phyloP scores from a whole-genome alignment of 2,797 vertebrate species.

The Spheniscus humboldti region DNA sequence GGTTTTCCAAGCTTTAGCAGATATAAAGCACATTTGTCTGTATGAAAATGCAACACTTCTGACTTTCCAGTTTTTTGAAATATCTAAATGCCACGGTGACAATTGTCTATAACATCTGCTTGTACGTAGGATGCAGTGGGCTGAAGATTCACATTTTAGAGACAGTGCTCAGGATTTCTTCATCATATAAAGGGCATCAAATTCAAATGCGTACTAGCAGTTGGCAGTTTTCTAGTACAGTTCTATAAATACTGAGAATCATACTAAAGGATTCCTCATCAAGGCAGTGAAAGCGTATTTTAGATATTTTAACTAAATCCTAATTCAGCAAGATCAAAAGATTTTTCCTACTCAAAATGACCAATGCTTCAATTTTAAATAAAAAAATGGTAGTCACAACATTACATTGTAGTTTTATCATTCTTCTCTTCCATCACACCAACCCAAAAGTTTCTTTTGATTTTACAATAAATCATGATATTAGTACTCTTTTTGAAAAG shows the following conservation, averaged over 20 bases:
- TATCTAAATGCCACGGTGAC: neutral
- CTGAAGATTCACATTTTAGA: neutral
- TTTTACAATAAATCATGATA: neutral
- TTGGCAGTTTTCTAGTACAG: slow-evolving; percentile 21
- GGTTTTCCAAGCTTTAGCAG: neutral
- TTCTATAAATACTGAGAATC: slow-evolving; percentile 43
- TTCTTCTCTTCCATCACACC: neutral
- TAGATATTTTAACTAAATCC: neutral
- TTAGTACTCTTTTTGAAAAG: neutral
- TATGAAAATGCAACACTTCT: neutral
- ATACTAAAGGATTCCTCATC: slow-evolving; percentile 1
- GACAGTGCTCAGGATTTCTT: neutral
- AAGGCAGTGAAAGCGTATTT: neutral
- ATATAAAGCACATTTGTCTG: neutral
- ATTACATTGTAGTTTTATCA: neutral
- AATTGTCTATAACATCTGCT: slow-evolving; percentile 34
- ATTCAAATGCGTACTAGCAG: neutral
- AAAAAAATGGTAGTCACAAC: neutral
- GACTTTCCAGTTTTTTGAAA: neutral
- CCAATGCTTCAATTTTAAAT: neutral
- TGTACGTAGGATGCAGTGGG: slow-evolving; percentile 19
- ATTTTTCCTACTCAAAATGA: neutral
- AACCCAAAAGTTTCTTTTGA: neutral
- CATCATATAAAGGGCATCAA: slow-evolving; percentile 36
- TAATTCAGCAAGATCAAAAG: neutral